Evolutionary conservation across 1,140 invertebrate species (phyloP).

Genomic region (Drosophila busckii): DNA sequence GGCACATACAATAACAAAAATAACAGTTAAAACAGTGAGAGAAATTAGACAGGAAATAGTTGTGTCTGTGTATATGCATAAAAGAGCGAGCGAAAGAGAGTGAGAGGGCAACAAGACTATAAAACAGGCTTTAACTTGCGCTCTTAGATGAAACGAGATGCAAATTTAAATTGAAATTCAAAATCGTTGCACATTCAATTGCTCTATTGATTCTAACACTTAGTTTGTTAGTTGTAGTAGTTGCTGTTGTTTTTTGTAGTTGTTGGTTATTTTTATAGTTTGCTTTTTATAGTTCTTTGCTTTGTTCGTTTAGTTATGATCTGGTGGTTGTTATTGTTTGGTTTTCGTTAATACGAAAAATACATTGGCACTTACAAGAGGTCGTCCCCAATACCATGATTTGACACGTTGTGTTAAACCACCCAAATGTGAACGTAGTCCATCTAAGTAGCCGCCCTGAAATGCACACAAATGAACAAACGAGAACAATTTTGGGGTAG

Average conservation of each 20-base stretch:
- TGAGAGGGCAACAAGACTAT: constrained; percentile 59
- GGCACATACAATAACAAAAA: constrained; percentile 71
- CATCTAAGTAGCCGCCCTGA: constrained; percentile 93
- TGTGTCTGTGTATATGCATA: too few species aligned
- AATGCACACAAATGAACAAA: constrained; percentile 79
- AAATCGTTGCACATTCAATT: constrained; percentile 41
- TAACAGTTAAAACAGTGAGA: constrained; percentile 47
- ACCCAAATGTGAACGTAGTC: constrained; percentile 92
- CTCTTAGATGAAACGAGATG: constrained; percentile 53
- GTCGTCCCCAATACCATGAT: constrained; percentile 96
- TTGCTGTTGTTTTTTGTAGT: constrained; percentile 42
- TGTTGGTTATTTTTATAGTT: constrained; percentile 36
- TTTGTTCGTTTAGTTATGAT: constrained; percentile 23
- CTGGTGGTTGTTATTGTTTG: constrained; percentile 28
- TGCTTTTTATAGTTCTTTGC: constrained; percentile 14
- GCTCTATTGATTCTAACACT: constrained; percentile 41
- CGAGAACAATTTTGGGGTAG: constrained; percentile 71
- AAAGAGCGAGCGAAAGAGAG: constrained; percentile 30
- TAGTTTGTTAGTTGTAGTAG: constrained; percentile 61
- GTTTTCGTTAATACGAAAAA: constrained; percentile 64
- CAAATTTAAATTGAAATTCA: constrained; percentile 49
- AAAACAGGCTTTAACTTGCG: constrained; percentile 58
- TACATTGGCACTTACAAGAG: constrained; percentile 90
- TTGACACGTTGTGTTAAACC: constrained; percentile 95
- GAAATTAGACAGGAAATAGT: constrained; percentile 46